Evolutionary conservation across 2,888 invertebrate species (phyloP), one percentile per base, ranked within the genome.

Genomic region (Mantis religiosa): DNA sequence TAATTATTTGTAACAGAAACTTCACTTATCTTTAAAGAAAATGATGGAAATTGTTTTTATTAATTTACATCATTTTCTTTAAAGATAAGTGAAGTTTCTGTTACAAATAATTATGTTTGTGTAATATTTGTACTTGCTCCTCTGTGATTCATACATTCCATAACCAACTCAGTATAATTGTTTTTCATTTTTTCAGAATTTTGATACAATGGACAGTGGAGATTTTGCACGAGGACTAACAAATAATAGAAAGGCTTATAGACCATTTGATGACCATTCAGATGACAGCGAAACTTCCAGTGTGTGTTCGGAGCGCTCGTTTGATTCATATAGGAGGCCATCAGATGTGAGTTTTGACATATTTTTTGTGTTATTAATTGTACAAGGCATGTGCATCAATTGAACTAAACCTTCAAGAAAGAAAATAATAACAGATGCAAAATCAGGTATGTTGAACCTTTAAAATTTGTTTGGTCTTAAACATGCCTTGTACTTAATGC

Each of bases 261-360:
- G 91, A 28, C 89, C 90, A 71, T 91, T 91, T 0, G 97, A 97
- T 47, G 97, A 98, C 92, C 96, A 96, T 92, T 96, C 96, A 25
- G 97, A 97, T 91, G 98, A 98, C 92, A 98, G 98, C 14, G 99
- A 99, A 93, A 98, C 98, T 0, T 99, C 98, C 86, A 98, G 98
- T 92, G 97, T 99, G 20, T 98, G 98, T 93, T 99, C 98, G 0
- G 99, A 99, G 92, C 94, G 97, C 47, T 98, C 98, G 87, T 95
- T 97, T 91, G 97, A 98, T 93, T 97, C 97, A 3, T 97, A 95
- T 91, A 95, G 97, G 90, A 94, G 97, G 91, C 96, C 95, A 82
- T 96, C 97, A 91, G 98, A 98, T 93, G 97, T 97, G 93, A 96
- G 96, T 95, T 25, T 20, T 25, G 20, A 71, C 20, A 20, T 71